Percentiles rank a stretch among this genome's conserved stretches.
Evolutionary conservation across 2,888 invertebrate genomes (phyloP).

Genomic region (Stenolophus ochropezus): DNA sequence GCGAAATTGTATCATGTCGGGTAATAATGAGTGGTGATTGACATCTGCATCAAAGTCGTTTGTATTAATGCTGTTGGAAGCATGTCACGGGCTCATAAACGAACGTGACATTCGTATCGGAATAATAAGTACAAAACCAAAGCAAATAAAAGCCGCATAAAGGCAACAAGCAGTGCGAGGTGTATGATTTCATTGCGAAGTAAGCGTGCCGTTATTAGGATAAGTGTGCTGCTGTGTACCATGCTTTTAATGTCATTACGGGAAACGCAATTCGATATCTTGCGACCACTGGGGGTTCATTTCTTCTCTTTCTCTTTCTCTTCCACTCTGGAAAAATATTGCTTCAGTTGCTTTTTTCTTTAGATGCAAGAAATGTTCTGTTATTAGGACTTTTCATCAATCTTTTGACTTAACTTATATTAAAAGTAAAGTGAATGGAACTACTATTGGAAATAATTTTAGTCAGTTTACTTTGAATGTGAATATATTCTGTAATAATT

Average conservation of each 20-base stretch:
- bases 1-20: too few species aligned
- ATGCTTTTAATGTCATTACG: conserved; percentile 57
- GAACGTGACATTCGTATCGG: background rate
- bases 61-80: background rate
- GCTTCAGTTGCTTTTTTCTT: too few species aligned
- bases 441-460: too few species aligned
- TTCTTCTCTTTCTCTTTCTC: background rate
- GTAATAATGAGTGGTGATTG: too few species aligned
- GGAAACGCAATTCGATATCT: conserved; percentile 45
- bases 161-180: background rate
- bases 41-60: background rate
- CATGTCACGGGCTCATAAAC: background rate
- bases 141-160: background rate
- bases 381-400: too few species aligned
- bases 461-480: too few species aligned
- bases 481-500: too few species aligned
- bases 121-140: background rate
- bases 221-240: conserved; percentile 52
- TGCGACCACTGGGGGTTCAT: background rate
- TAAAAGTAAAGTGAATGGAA: too few species aligned
- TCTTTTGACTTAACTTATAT: too few species aligned
- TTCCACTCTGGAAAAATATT: too few species aligned
- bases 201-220: conserved; percentile 31
- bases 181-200: conserved; percentile 45
- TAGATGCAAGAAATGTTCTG: too few species aligned